Base-by-base conservation (phyloP, 53 echinoderm and acorn worm species). In the Henricia sp. region DNA sequence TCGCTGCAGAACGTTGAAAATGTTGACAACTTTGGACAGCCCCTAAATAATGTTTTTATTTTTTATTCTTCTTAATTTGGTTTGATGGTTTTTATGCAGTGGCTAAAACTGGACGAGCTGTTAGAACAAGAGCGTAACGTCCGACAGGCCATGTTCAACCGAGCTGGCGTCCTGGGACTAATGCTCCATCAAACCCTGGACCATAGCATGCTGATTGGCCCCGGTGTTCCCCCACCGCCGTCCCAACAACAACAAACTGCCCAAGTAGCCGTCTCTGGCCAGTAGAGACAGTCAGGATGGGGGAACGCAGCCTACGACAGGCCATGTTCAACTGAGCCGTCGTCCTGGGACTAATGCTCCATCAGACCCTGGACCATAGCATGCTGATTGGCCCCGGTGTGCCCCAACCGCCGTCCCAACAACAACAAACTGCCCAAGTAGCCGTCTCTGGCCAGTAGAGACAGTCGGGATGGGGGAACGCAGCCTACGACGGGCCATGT, bases 141-240 rank as follows among this genome's bases (percentile, higher is more conserved):
- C 54, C 85, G 94, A 36, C 92, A 90, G 3, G 94, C 97, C 17
- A 97, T 97, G 97, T 89, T 92, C 17, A 92, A 92, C 57, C 72
- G 97, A 21, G 92, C 94, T 17, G 97, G 97, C 0, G 97, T 97
- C 29, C 84, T 97, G 23, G 94, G 94, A 34, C 56, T 97, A 33
- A 92, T 97, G 92, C 86, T 97, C 26, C 97, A 97, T 58, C 94
- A 96, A 68, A 97, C 97, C 48, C 83, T 94, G 11, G 92, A 93
- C 70, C 94, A 94, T 44, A 95, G 90, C 54, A 75, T 94, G 32
- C 82, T 96, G 30, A 70, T 77, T 32, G 88, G 84, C 28, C 59
- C 84, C 0, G 58, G 58, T 21, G 86, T 60, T 12, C 38, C 40
- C 29, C 75, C 74, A 25, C 37, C 85, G 17, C 86, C 74, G 67